Evolutionary conservation across 2,797 vertebrate species (phyloP), one percentile per base, ranked within the genome.

Genomic region (Trematomus bernacchii): DNA sequence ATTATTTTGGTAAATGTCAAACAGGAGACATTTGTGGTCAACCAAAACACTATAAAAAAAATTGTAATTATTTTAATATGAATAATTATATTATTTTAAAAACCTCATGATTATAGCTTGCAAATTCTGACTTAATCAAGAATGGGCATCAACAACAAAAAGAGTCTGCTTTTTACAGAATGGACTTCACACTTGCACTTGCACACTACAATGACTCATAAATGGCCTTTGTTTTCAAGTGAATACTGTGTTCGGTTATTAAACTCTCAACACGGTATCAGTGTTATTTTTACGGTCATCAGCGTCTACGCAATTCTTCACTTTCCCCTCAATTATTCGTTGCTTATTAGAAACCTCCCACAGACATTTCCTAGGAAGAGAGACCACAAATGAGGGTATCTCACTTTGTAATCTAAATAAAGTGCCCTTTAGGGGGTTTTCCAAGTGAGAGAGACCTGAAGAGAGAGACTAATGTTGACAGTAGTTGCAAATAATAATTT

Each of bases 261-360:
- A 43, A 51, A 48, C 40, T 30, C 15, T 42, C 66, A 50, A n/a
- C 11, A 40, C 2, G 21, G 8, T 16, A 18, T 14, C 30, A 19
- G 51, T 51, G 44, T 64, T 71, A 51, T 74, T 73, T 57, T 78
- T 66, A 44, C 8, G 10, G 52, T 76, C 80, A 78, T 53, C 42
- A 42, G 46, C 18, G 2, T 57, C 53, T 19, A 63, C 62, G 44
- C 1, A 4, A 54, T 37, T 79, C 53, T 75, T 64, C 44, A 52
- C 66, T 47, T 67, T 66, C 55, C 55, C 6, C 51, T 77, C 23
- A 37, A 55, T 70, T 52, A 64, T 75, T 67, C 9, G 0, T 1
- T 60, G 58, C 18, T 76, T 54, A 79, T 83, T 73, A 83, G 67
- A 86, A 88, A 78, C 83, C 85, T 89, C 85, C 82, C 82, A 84